These are phyloP conservation scores for Agapostemon virescens DNA, from an alignment of 2,888 invertebrate species.

Conservation along the genomic window DNA sequence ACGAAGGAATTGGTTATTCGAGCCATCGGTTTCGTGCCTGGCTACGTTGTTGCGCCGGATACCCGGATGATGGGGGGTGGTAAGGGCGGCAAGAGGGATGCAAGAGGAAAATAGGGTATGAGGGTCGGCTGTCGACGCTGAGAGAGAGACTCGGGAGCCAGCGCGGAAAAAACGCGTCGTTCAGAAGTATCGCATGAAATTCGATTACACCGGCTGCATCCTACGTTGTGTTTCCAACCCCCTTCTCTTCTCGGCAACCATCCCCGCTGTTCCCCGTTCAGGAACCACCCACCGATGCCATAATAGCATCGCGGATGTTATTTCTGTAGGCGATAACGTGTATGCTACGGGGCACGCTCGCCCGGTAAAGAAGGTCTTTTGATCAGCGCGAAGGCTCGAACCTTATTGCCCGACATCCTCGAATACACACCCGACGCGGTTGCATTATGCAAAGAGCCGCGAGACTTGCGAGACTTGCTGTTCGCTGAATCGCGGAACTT, in stretches of 20 bases:
- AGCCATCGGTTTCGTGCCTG: conserved; percentile 36
- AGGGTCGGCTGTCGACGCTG: background rate
- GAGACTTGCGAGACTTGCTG: conserved; percentile 18
- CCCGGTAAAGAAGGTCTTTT: conserved; percentile 50
- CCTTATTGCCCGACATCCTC: conserved; percentile 36
- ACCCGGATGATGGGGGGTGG: background rate
- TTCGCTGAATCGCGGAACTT: background rate
- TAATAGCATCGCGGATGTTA: conserved; percentile 42
- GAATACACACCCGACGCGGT: conserved; percentile 11
- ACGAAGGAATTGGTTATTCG: conserved; percentile 57
- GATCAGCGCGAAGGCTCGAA: conserved; percentile 59
- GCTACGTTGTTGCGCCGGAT: conserved; percentile 28
- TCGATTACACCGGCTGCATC: conserved; percentile 45
- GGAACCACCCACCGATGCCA: conserved; percentile 10
- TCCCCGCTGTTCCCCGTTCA: background rate
- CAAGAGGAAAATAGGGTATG: background rate
- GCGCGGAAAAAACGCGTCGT: conserved; percentile 19
- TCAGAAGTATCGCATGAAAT: conserved; percentile 50
- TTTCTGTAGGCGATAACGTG: conserved; percentile 51
- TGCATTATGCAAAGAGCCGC: conserved; percentile 50
- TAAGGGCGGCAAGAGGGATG: background rate
- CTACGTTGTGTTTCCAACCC: conserved; percentile 35
- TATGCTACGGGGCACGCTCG: conserved; percentile 26
- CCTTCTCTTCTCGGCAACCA: background rate
- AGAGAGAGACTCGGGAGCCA: background rate